Conservation (phyloP, 2,797 vertebrate species). For the Schizopygopsis pylzovi region DNA sequence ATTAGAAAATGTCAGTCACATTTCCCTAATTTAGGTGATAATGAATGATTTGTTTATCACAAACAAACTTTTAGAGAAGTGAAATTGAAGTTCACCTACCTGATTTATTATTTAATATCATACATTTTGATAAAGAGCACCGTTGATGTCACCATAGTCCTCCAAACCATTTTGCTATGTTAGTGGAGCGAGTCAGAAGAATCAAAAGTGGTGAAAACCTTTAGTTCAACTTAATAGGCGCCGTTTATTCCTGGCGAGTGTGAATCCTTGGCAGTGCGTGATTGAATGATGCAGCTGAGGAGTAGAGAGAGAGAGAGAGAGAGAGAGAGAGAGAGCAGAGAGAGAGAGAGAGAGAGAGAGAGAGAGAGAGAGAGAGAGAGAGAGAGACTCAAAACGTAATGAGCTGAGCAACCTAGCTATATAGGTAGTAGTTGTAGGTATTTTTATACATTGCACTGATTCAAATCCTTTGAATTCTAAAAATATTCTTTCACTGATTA, state of each 20-base stretch:
- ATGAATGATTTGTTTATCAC: not conserved
- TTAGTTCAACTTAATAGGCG: not conserved
- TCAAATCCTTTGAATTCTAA: not conserved
- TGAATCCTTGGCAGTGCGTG: constrained; percentile 19
- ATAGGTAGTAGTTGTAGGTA: not conserved
- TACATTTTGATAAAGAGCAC: not conserved
- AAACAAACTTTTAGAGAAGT: not conserved
- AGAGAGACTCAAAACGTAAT: not conserved
- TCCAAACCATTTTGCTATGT: not conserved
- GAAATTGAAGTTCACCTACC: constrained; percentile 29
- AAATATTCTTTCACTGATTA: not conserved
- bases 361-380: not conserved
- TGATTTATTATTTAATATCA: not conserved
- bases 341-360: constrained; percentile 33
- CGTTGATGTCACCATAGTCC: not conserved
- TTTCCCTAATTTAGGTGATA: not conserved
- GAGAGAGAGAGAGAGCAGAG: constrained; percentile 6
- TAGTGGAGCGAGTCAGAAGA: not conserved
- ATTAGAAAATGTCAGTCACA: not conserved
- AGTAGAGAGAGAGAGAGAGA: not conserved
- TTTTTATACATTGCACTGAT: not conserved
- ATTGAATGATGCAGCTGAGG: constrained; percentile 50
- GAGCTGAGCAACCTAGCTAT: too few relatives aligned
- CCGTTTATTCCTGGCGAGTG: constrained; percentile 18
- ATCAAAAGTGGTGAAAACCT: not conserved